These are phyloP conservation scores for Tanypteryx hageni DNA, from an alignment of 2,888 invertebrate genomes.

Conservation along the genomic window DNA sequence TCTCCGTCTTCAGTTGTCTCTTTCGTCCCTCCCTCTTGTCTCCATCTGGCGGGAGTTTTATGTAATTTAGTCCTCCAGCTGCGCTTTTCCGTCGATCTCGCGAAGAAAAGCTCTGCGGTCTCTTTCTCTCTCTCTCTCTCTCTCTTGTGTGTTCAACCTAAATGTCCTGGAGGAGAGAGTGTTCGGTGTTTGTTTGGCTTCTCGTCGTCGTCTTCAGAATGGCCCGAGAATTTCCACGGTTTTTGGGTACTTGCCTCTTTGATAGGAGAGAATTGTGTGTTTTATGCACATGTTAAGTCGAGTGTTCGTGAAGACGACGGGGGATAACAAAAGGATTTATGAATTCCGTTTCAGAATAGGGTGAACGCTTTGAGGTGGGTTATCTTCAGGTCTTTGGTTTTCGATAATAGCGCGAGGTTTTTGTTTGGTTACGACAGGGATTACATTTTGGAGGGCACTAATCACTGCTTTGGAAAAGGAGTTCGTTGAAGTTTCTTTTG, in stretches of 20 bases:
- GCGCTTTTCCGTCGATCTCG: conserved; percentile 46
- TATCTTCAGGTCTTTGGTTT: background rate
- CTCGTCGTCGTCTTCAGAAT: conserved; percentile 25
- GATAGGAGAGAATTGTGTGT: background rate
- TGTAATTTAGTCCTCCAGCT: conserved; percentile 53
- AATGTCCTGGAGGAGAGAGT: background rate
- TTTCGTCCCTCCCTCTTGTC: background rate
- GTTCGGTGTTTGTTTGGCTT: conserved; percentile 46
- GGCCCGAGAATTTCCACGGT: background rate
- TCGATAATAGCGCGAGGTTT: too few species aligned
- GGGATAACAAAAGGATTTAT: conserved; percentile 4
- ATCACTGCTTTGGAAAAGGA: too few species aligned
- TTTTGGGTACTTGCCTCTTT: background rate
- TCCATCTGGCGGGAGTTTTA: background rate
- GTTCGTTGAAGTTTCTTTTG: too few species aligned
- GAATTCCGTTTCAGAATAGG: background rate
- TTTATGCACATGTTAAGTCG: conserved; percentile 18
- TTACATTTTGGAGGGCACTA: too few species aligned
- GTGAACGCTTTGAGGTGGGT: background rate
- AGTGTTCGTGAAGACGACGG: background rate
- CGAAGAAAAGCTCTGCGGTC: conserved; percentile 40
- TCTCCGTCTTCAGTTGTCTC: background rate
- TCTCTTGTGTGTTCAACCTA: conserved; percentile 41
- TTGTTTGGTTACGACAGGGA: too few species aligned
- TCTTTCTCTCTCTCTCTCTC: background rate